Evolutionary conservation across 64 coral and sea anemone genomes (phyloP).

Genomic region (Pocillopora verrucosa): DNA sequence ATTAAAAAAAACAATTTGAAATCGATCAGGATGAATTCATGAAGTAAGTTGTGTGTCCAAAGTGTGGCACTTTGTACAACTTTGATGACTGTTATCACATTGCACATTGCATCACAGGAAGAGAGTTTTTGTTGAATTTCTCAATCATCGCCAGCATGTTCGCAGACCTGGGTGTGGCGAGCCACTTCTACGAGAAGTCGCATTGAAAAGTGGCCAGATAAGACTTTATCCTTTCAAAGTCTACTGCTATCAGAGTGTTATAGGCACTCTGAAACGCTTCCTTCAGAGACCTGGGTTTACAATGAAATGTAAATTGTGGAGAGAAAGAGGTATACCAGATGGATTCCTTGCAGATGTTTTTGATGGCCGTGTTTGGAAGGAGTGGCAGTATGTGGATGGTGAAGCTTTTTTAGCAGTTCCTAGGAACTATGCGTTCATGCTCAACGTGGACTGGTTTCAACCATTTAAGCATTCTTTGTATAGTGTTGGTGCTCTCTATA

Average conservation of each 20-base stretch:
- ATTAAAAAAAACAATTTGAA: constrained; percentile 23
- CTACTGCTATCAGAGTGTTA: constrained; percentile 25
- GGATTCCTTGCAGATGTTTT: background rate
- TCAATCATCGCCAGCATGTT: constrained; percentile 42
- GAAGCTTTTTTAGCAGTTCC: background rate
- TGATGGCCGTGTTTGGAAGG: constrained; percentile 5
- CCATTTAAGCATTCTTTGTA: constrained; percentile 47
- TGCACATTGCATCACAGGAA: constrained; percentile 2
- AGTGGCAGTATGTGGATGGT: background rate
- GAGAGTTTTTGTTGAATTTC: constrained; percentile 2
- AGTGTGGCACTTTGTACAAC: constrained; percentile 48
- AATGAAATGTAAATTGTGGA: constrained; percentile 49
- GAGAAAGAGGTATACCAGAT: background rate
- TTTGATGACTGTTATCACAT: constrained; percentile 14
- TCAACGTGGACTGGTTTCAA: constrained; percentile 56
- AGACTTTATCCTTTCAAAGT: constrained; percentile 1
- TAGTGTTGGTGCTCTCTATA: constrained; percentile 68
- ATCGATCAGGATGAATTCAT: constrained; percentile 52
- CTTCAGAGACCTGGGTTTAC: constrained; percentile 24
- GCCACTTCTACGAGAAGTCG: constrained; percentile 6
- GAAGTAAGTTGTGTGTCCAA: constrained; percentile 55
- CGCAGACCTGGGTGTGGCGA: constrained; percentile 1
- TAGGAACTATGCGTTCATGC: background rate
- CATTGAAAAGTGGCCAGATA: constrained; percentile 2
- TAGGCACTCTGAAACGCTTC: background rate